A percentile compares a stretch with the other conserved stretches of the same genome.
phyloP scores from a whole-genome alignment of 2,113 vertebrate genomes.

The Canis aureus region DNA sequence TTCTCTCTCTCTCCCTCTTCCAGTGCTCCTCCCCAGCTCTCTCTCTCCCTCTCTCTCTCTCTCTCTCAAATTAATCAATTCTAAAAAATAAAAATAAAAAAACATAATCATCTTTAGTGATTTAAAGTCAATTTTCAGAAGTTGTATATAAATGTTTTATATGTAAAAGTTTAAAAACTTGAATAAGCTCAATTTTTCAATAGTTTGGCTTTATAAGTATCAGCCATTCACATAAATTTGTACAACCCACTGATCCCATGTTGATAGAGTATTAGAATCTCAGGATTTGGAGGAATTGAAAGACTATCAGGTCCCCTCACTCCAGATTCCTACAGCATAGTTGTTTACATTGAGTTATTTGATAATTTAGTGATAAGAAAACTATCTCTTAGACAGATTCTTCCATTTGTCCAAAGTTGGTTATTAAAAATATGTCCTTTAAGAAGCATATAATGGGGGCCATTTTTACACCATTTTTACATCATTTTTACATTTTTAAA shows the following conservation, averaged over 20 bases:
- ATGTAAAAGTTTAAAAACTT: background rate
- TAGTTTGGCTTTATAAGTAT: background rate
- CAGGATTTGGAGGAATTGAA: background rate
- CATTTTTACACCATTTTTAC: background rate
- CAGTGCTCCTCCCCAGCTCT: background rate
- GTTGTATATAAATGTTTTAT: background rate
- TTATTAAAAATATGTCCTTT: background rate
- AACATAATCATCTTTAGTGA: background rate
- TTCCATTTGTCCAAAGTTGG: background rate
- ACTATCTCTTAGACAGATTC: background rate
- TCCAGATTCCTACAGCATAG: background rate
- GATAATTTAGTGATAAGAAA: background rate
- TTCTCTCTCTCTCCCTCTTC: background rate
- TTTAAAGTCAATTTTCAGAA: background rate
- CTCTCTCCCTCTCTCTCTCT: background rate
- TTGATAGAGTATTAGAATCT: constrained; percentile 1
- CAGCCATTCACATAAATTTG: background rate
- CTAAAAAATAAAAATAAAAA: background rate
- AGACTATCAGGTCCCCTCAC: background rate
- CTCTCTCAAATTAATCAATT: background rate
- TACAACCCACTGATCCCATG: background rate
- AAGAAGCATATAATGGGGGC: background rate
- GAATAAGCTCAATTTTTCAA: background rate
- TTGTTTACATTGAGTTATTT: background rate
- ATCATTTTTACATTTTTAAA: background rate